Conservation (phyloP, 2,888 invertebrate genomes). For the Brachyopa scutellaris region DNA sequence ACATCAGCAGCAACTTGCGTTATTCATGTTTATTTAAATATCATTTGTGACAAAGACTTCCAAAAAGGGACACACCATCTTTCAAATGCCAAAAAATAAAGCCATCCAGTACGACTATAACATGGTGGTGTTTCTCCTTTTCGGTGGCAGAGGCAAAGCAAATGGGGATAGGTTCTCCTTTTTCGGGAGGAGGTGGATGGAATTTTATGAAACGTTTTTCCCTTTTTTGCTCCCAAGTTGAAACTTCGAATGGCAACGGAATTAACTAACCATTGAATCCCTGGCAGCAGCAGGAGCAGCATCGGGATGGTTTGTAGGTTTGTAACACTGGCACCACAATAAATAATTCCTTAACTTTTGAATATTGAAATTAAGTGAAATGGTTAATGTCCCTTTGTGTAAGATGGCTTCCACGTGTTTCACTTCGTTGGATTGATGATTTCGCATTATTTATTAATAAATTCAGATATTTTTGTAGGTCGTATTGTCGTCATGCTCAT, state of each 20-base stretch:
- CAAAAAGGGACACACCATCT: slow-evolving; percentile 50
- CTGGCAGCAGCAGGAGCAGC: slow-evolving; percentile 23
- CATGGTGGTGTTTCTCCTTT: not conserved
- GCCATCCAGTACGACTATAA: slow-evolving; percentile 47
- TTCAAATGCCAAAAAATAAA: slow-evolving; percentile 49
- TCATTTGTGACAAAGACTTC: slow-evolving; percentile 51
- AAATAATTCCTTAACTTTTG: slow-evolving; percentile 69
- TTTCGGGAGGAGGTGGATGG: too few species aligned
- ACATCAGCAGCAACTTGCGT: not conserved
- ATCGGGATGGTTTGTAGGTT: slow-evolving; percentile 30
- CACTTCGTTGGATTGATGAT: slow-evolving; percentile 64
- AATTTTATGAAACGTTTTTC: slow-evolving; percentile 27
- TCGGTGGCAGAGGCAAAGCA: slow-evolving; percentile 4
- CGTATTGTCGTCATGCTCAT: slow-evolving; percentile 25
- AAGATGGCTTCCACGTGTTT: slow-evolving; percentile 69
- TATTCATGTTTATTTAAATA: slow-evolving; percentile 66
- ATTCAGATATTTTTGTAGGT: slow-evolving; percentile 67
- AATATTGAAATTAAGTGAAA: slow-evolving; percentile 71
- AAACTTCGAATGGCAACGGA: slow-evolving; percentile 59
- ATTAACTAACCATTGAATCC: slow-evolving; percentile 64
- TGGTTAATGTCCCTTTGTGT: slow-evolving; percentile 68
- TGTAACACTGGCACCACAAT: slow-evolving; percentile 54
- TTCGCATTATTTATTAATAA: slow-evolving; percentile 71
- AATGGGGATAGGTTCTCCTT: slow-evolving; percentile 52
- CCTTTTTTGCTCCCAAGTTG: slow-evolving; percentile 27